phyloP scores from a whole-genome alignment of 2,113 vertebrate species.

The Catagonus wagneri region DNA sequence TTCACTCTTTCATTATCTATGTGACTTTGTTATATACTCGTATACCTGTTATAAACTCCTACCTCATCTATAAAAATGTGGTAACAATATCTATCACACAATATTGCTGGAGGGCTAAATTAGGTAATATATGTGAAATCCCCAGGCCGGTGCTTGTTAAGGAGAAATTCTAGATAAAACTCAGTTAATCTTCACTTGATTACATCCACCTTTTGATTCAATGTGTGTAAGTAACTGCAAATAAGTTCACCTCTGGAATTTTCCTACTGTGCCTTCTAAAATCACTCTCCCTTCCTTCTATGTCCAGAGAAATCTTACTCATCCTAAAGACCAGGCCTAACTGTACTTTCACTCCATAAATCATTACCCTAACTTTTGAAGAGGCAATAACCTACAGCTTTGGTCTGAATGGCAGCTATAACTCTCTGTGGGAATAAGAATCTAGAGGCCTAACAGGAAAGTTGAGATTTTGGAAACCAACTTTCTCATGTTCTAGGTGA shows the following conservation, averaged over 20 bases:
- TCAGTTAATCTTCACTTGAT: background rate
- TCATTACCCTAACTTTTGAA: background rate
- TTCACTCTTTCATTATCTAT: background rate
- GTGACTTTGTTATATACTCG: background rate
- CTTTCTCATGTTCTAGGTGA: background rate
- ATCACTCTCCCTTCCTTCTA: background rate
- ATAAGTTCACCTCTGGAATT: background rate
- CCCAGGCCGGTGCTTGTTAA: background rate
- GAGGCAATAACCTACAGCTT: background rate
- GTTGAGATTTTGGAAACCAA: background rate
- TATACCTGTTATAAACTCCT: background rate
- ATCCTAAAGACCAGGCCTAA: background rate
- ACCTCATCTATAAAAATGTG: background rate
- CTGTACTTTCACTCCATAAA: background rate
- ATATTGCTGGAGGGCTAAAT: background rate
- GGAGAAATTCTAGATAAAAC: background rate
- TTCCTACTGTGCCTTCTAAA: background rate
- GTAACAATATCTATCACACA: background rate
- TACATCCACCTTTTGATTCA: background rate
- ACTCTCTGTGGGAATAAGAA: background rate
- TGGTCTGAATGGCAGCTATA: background rate
- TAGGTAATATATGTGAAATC: background rate
- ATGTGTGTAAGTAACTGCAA: background rate
- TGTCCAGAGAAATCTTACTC: background rate
- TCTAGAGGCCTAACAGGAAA: background rate